Evolutionary conservation across 2,113 vertebrate species (phyloP), one percentile per base, ranked within the genome.

Genomic region (Eolophus roseicapilla): DNA sequence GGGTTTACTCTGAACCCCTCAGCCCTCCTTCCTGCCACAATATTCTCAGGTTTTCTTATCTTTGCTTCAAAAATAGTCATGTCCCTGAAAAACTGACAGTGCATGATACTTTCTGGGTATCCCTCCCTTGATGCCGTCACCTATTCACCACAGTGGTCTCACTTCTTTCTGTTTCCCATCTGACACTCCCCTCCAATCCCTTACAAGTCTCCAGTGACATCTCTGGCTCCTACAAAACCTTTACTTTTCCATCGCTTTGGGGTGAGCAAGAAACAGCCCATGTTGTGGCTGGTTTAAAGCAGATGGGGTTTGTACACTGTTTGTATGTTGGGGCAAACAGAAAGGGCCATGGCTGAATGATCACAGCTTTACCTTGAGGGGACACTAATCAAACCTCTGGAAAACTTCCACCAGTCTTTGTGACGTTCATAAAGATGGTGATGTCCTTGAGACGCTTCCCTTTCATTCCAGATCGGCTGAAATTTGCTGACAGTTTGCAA

Each of bases 401-500:
- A 68, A 84, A 81, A 81, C 59, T 92, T 90, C 55, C 64, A 88
- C 46, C 37, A 49, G 57, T 67, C 52, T 62, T 84, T 35, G 59
- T 57, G 55, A 86, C 91, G 89, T 82, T 68, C n/a, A 50, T 75
- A 47, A 71, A 86, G 86, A 70, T 43, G 11, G 7, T 29, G 37
- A 80, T 21, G 27, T 28, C 50, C 86, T 82, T 39, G 60, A 52
- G 63, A 88, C 49, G 5, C 39, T 84, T 84, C 63, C 25, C 47
- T 75, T 74, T 83, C 76, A 75, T 92, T 86, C 47, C 62, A 93
- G 52, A 77, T 27, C 63, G 68, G 76, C 47, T 93, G 64, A 91
- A 93, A 92, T 81, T 63, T 78, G 86, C 59, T 86, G 80, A 75
- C 59, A 75, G 46, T 88, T 93, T 75, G 80, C 70, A 94, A 94